Evolutionary conservation across 2,797 vertebrate species (phyloP), one percentile per base, ranked within the genome.

Genomic region (Trematomus bernacchii): DNA sequence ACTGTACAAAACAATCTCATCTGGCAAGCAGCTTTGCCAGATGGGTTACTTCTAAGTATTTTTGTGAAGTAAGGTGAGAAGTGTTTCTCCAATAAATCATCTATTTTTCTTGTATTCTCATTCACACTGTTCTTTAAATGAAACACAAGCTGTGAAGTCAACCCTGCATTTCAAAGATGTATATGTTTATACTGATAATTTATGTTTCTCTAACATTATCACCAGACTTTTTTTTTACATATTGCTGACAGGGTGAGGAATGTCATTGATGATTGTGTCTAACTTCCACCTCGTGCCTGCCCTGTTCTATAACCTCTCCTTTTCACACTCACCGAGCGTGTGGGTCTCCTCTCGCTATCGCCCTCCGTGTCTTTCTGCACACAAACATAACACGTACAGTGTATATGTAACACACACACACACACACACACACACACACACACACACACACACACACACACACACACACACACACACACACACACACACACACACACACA

Each of bases 241-340:
- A 66, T 55, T 27, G 14, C 57, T 71, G 76, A 74, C 71, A 66
- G 47, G 43, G 46, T 67, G 80, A 79, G 73, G 58, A 23, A 71
- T 77, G 43, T 85, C 65, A 71, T 55, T 33, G 21, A 79, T 37
- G 55, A n/a, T 70, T 60, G 54, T 47, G 65, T 23, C 53, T 12
- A 40, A 71, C 63, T 52, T 80, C 51, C 50, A 60, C 77, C 21
- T 27, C 10, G 19, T 51, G 12, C 46, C 58, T 10, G 15, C 80
- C 71, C 43, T 64, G 33, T 54, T 71, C 40, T 19, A 57, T 75
- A 58, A 59, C 73, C 42, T 77, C 37, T 78, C 19, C 54, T 84
- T 60, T 74, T 89, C 73, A 85, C 87, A 65, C 78, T 84, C 73
- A 30, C 19, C 0, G 0, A 76, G 61, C 64, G 70, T 74, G 76